Percentiles rank a stretch among this genome's conserved stretches.
phyloP scores from a whole-genome alignment of 2,797 vertebrate genomes.

The Gymnoscopelus microlampas region DNA sequence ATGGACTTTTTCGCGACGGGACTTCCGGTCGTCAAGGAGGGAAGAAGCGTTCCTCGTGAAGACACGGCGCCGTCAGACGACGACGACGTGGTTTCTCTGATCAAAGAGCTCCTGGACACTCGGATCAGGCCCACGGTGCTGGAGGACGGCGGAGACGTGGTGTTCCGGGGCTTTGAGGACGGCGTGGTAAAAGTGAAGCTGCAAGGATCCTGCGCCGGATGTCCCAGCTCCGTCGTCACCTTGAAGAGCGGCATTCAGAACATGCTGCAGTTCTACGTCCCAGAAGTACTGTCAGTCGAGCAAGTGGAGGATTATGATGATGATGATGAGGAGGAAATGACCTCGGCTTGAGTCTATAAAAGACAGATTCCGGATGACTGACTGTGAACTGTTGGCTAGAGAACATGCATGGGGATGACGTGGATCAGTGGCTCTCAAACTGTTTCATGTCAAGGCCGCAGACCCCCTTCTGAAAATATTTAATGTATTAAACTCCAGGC shows the following conservation, averaged over 20 bases:
- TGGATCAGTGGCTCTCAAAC: no score
- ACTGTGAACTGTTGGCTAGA: no score
- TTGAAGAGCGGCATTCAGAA: conserved; percentile 96
- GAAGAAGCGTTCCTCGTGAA: conserved; percentile 78
- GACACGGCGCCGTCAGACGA: conserved; percentile 95
- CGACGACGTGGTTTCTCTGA: conserved; percentile 97
- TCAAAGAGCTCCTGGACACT: conserved; percentile 96
- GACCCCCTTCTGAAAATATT: no score
- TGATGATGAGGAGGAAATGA: conserved; percentile 52
- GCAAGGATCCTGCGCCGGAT: conserved; percentile 95
- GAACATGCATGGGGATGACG: no score
- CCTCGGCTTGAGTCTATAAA: conserved; percentile 53
- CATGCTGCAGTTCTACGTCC: conserved; percentile 99
- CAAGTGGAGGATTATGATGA: conserved; percentile 79
- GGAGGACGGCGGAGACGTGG: conserved; percentile 94
- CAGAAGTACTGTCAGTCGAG: conserved; percentile 96
- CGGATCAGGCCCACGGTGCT: conserved; percentile 98
- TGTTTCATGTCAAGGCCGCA: no score
- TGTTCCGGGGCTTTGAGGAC: conserved; percentile 93
- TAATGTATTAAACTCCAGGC: no score
- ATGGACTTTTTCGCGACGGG: conserved; percentile 98
- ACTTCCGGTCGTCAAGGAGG: conserved; percentile 91
- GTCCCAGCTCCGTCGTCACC: conserved; percentile 95
- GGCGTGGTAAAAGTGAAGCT: conserved; percentile 94
- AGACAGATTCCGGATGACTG: background rate